Evolutionary conservation across 1,140 invertebrate genomes (phyloP).

Genomic region (Akabosia matsudoensis): DNA sequence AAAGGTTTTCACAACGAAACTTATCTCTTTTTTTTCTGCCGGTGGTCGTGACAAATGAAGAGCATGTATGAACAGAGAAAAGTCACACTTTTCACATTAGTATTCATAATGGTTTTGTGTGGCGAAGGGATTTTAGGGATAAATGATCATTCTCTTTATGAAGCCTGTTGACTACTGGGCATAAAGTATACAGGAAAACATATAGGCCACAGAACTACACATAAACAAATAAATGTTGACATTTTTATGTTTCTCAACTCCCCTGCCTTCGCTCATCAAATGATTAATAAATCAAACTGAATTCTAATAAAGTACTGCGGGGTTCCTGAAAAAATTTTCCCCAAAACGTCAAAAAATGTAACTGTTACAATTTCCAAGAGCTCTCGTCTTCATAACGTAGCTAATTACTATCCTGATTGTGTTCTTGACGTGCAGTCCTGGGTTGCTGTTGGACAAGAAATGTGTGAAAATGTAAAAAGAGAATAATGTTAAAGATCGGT

Average conservation of each 20-base stretch:
- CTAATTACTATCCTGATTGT: too few species aligned
- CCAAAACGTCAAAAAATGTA: too few species aligned
- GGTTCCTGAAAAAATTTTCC: too few species aligned
- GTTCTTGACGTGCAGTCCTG: too few species aligned
- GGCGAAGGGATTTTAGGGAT: neutral
- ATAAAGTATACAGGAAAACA: neutral
- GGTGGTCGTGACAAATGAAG: neutral
- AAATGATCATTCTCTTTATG: neutral
- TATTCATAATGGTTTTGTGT: neutral
- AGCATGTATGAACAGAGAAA: neutral
- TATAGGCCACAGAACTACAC: neutral
- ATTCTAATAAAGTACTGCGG: too few species aligned
- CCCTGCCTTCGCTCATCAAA: neutral
- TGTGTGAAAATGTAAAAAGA: too few species aligned
- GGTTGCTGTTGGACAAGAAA: too few species aligned
- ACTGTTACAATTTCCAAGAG: too few species aligned
- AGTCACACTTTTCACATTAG: neutral
- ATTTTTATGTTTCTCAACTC: neutral
- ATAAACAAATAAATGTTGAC: neutral
- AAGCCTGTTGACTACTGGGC: neutral
- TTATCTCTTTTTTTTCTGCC: neutral
- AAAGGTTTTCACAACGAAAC: too few species aligned
- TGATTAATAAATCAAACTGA: too few species aligned
- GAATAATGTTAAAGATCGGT: too few species aligned
- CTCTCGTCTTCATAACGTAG: too few species aligned